phyloP scores from a whole-genome alignment of 2,888 invertebrate genomes.

The Perizoma affinitatum region DNA sequence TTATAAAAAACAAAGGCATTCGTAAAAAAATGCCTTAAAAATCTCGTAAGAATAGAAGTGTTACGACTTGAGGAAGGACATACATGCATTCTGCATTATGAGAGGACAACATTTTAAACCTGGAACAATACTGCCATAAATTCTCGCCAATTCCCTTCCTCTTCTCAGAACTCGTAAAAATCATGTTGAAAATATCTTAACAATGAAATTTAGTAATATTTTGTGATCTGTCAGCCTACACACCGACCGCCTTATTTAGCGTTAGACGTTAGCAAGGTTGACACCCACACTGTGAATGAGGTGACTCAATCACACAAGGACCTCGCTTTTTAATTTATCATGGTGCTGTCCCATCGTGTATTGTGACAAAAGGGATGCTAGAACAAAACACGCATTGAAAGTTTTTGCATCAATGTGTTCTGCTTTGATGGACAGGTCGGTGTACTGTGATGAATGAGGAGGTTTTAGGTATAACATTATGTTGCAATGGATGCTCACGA shows the following conservation, averaged over 20 bases:
- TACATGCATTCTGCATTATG: constrained; percentile 9
- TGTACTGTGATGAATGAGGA: neutral
- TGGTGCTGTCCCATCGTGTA: neutral
- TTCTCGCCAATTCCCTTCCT: constrained; percentile 14
- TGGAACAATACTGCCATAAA: constrained; percentile 28
- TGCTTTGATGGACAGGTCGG: constrained; percentile 4
- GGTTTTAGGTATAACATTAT: too few species aligned
- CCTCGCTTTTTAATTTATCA: constrained; percentile 24
- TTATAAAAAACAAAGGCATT: too few species aligned
- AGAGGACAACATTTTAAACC: constrained; percentile 20
- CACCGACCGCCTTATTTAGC: constrained; percentile 61
- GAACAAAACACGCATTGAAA: neutral
- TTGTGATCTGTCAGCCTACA: constrained; percentile 53
- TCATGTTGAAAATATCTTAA: constrained; percentile 17
- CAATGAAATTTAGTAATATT: constrained; percentile 21
- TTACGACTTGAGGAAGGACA: neutral
- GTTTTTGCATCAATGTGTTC: constrained; percentile 12
- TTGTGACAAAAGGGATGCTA: constrained; percentile 2
- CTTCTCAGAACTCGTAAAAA: constrained; percentile 17
- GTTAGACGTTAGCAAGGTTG: constrained; percentile 63
- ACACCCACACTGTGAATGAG: constrained; percentile 57
- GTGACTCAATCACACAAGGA: constrained; percentile 60
- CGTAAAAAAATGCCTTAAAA: too few species aligned
- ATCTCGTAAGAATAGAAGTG: neutral
- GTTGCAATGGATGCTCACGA: too few species aligned